Conservation (phyloP, 1,140 invertebrate genomes). For the Apis cerana region DNA sequence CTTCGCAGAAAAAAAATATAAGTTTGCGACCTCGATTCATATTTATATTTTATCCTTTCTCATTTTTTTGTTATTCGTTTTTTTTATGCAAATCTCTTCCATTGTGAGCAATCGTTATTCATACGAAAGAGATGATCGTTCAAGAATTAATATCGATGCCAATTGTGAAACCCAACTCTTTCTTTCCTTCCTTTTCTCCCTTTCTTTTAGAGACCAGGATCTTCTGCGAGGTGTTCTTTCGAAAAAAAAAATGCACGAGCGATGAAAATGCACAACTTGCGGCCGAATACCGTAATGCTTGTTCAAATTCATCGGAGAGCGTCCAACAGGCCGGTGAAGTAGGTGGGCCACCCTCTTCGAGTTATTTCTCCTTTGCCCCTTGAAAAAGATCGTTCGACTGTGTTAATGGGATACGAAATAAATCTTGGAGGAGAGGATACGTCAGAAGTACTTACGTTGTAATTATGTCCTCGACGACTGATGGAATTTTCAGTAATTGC, state of each 20-base stretch:
- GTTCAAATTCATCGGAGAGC: slow-evolving; percentile 34
- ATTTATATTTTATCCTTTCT: slow-evolving; percentile 42
- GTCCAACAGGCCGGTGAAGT: neutral
- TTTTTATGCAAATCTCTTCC: slow-evolving; percentile 23
- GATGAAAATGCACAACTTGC: slow-evolving; percentile 40
- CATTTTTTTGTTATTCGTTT: neutral
- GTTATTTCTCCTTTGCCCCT: neutral
- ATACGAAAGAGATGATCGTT: neutral
- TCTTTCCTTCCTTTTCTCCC: neutral
- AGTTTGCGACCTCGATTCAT: neutral
- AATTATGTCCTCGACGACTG: neutral
- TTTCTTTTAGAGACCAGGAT: neutral
- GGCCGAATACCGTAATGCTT: slow-evolving; percentile 39
- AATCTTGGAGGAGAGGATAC: slow-evolving; percentile 26
- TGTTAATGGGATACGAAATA: neutral
- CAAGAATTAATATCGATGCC: slow-evolving; percentile 43
- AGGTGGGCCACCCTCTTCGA: slow-evolving; percentile 5
- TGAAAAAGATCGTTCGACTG: neutral
- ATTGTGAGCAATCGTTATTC: slow-evolving; percentile 42
- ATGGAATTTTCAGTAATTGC: slow-evolving; percentile 19
- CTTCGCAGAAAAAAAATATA: neutral
- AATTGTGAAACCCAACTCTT: neutral
- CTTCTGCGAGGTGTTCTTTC: neutral
- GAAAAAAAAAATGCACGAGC: neutral
- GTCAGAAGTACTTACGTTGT: neutral